Evolutionary conservation across 2,797 vertebrate species (phyloP), one percentile per base, ranked within the genome.

Genomic region (Picus viridis): DNA sequence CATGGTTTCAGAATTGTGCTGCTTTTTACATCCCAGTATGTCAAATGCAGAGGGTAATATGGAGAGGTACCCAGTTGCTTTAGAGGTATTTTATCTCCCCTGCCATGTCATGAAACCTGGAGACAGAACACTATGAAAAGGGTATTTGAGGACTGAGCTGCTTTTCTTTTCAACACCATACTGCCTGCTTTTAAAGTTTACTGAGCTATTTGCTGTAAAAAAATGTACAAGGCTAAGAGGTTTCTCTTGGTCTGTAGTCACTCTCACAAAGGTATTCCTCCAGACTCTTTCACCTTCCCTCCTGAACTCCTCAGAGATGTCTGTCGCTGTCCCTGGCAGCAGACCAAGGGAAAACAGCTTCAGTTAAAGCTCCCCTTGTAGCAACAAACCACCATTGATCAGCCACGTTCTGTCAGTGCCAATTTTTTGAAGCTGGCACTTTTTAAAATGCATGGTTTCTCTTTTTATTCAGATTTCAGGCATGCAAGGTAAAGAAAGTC

Each of bases 331-430:
- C 65, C 29, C 75, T 94, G 91, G 81, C 81, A 90, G 81, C 54
- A 56, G 65, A 82, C 75, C 65, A 80, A 86, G 65, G 61, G 51
- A 72, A 89, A 91, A 54, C 17, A 51, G 58, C 68, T 83, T 84
- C 65, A 63, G 16, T 6, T 58, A 71, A 84, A 85, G 11, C 72
- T 90, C 16, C 16, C 20, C 45, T 74, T 89, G 47, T 57, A 63
- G 72, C 69, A 90, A 76, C 47, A 75, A 89, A 92, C 57, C 67
- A 51, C 23, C 68, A 93, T 20, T 82, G 71, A 90, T 79, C 71
- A 82, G 64, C 17, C 16, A 9, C 0, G 0, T 58, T 85, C 71
- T 57, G 43, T 29, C 62, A 34, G 59, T 43, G 80, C 53, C 80
- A 89, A 16, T 30, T 71, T 68, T 59, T 39, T 56, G 78, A 80